Evolutionary conservation across 2,113 vertebrate species (phyloP).

Genomic region (Plectropomus leopardus): DNA sequence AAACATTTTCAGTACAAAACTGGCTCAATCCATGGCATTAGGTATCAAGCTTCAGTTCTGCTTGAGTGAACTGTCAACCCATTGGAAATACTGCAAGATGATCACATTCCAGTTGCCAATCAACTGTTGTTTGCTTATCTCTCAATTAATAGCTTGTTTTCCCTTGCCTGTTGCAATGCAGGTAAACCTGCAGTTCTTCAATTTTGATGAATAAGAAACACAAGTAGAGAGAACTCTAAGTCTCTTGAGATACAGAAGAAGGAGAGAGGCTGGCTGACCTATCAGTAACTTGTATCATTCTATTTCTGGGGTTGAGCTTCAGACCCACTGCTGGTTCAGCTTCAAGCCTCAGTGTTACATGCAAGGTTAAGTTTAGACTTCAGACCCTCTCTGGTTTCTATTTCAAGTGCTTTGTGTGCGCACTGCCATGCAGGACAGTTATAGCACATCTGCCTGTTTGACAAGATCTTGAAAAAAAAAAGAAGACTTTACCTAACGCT

Average conservation of each 20-base stretch:
- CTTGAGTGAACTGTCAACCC: not conserved
- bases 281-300: slow-evolving; percentile 40
- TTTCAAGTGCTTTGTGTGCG: slow-evolving; percentile 27
- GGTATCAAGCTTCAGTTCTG: not conserved
- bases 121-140: not conserved
- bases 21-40: not conserved
- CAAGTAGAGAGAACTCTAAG: slow-evolving; percentile 1
- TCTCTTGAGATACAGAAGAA: slow-evolving; percentile 19
- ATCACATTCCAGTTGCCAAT: not conserved
- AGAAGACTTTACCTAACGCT: not conserved
- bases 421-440: slow-evolving; percentile 12
- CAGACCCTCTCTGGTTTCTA: slow-evolving; percentile 31
- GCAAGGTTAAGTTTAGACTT: slow-evolving; percentile 45
- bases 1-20: not conserved
- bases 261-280: slow-evolving; percentile 11
- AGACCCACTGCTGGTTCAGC: slow-evolving; percentile 54
- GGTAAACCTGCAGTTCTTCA: not conserved
- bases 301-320: slow-evolving; percentile 60
- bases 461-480: slow-evolving; percentile 6
- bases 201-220: not conserved
- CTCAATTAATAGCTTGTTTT: not conserved
- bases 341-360: slow-evolving; percentile 41
- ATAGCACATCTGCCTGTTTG: slow-evolving; percentile 23
- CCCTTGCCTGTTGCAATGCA: not conserved
- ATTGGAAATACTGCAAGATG: not conserved